Conservation (phyloP, 2,888 invertebrate species). For the Scaptomyza cyrtandrae region DNA sequence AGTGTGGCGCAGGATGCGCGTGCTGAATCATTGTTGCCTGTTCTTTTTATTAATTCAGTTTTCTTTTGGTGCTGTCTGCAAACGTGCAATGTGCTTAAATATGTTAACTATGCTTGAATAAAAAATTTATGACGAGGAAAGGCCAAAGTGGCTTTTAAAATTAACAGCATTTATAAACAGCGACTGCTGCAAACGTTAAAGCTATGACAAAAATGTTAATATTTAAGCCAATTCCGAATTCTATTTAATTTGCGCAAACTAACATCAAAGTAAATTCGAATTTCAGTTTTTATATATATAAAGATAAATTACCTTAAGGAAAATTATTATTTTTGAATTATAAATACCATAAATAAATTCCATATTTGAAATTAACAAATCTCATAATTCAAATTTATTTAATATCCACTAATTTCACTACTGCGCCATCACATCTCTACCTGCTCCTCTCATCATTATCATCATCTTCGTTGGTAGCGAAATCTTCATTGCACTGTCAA, state of each 20-base stretch:
- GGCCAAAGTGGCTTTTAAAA: constrained; percentile 67
- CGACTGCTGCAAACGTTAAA: not conserved
- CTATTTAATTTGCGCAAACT: not conserved
- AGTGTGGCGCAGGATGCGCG: constrained; percentile 5
- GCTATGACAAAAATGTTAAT: not conserved
- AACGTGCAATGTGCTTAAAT: constrained; percentile 44
- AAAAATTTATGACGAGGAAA: constrained; percentile 42
- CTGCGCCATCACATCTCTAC: constrained; percentile 36
- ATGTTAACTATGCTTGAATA: constrained; percentile 58
- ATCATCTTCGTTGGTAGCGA: constrained; percentile 2
- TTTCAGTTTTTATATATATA: not conserved
- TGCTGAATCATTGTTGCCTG: constrained; percentile 14
- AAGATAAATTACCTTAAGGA: not conserved
- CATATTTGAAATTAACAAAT: constrained; percentile 19
- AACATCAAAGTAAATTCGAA: not conserved
- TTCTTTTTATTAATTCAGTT: constrained; percentile 43
- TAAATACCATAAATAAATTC: not conserved
- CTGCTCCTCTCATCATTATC: constrained; percentile 20
- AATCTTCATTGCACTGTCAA: constrained; percentile 37
- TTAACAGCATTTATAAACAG: constrained; percentile 59
- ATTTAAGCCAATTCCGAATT: not conserved
- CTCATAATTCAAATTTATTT: constrained; percentile 26
- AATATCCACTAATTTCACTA: constrained; percentile 37
- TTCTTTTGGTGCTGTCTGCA: constrained; percentile 24
- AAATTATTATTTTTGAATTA: not conserved